phyloP scores from a whole-genome alignment of 2,797 vertebrate species.

The Eupleurogrammus muticus region DNA sequence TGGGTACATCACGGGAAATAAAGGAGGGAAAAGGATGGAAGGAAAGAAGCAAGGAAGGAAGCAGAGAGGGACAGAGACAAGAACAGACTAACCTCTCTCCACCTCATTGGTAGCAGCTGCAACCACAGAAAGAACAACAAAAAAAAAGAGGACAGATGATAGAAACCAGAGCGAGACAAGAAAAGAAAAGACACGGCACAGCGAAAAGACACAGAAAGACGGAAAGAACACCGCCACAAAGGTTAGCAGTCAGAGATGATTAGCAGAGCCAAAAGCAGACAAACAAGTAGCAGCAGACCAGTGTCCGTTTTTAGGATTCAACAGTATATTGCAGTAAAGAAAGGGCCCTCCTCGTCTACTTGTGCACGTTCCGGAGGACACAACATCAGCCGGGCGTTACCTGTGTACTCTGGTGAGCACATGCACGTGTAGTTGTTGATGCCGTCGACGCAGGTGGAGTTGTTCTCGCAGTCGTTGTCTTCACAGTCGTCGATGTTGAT shows the following conservation, averaged over 20 bases:
- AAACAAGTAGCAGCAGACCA: slow-evolving; percentile 65
- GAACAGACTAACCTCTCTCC: slow-evolving; percentile 98
- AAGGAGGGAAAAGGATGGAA: slow-evolving; percentile 39
- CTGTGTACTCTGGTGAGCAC: slow-evolving; percentile 97
- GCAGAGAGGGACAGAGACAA: slow-evolving; percentile 63
- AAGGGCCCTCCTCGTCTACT: not conserved
- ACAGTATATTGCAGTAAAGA: slow-evolving; percentile 3
- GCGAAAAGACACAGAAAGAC: slow-evolving; percentile 61
- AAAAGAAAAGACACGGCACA: slow-evolving; percentile 57
- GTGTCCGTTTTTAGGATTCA: slow-evolving; percentile 45
- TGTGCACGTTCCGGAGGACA: not conserved
- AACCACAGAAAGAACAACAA: slow-evolving; percentile 82
- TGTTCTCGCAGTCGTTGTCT: slow-evolving; percentile 99
- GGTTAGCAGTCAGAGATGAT: slow-evolving; percentile 79
- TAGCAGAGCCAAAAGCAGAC: slow-evolving; percentile 77
- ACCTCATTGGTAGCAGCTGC: slow-evolving; percentile 99
- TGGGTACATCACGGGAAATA: slow-evolving; percentile 59
- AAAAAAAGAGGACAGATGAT: slow-evolving; percentile 66
- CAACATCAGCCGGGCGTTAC: slow-evolving; percentile 75
- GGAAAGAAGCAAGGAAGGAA: slow-evolving; percentile 35
- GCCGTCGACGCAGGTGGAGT: slow-evolving; percentile 96
- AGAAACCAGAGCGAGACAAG: slow-evolving; percentile 72
- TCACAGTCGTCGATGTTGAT: slow-evolving; percentile 97
- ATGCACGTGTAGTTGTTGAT: slow-evolving; percentile 99
- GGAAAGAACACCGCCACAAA: slow-evolving; percentile 74